Evolutionary conservation across 2,113 vertebrate species (phyloP).

Genomic region (Ictalurus punctatus): DNA sequence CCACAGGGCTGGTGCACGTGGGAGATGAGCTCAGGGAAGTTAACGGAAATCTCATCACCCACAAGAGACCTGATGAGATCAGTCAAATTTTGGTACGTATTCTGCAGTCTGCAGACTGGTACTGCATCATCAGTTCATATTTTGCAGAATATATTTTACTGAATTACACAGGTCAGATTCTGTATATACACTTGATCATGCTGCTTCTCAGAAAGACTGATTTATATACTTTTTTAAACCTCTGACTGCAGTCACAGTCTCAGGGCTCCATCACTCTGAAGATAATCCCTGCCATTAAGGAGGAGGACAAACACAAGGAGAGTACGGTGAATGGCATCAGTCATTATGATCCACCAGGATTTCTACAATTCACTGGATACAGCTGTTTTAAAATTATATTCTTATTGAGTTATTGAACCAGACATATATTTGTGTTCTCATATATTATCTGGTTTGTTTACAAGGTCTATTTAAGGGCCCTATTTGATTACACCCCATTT

Average conservation of each 20-base stretch:
- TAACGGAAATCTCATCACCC: constrained; percentile 86
- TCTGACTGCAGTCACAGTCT: constrained; percentile 83
- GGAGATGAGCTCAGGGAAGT: constrained; percentile 94
- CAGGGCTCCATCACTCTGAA: constrained; percentile 94
- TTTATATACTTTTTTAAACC: not conserved
- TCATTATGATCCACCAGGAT: constrained; percentile 16
- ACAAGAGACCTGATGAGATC: constrained; percentile 92
- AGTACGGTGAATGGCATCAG: constrained; percentile 78
- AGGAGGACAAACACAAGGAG: constrained; percentile 86
- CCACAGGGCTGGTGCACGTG: constrained; percentile 89
- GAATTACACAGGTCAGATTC: not conserved
- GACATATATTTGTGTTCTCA: not conserved
- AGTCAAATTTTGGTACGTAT: constrained; percentile 90
- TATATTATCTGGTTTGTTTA: constrained; percentile 17
- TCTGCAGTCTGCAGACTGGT: constrained; percentile 6
- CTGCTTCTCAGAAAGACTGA: not conserved
- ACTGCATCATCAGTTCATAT: not conserved
- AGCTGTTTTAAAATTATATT: not conserved
- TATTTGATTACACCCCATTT: constrained; percentile 89
- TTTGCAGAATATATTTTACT: not conserved
- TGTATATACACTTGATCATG: not conserved
- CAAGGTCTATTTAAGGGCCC: constrained; percentile 88
- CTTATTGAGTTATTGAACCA: not conserved
- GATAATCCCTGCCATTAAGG: constrained; percentile 89
- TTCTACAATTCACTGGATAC: not conserved